phyloP scores from a whole-genome alignment of 2,113 vertebrate genomes.

The Chamaea fasciata region DNA sequence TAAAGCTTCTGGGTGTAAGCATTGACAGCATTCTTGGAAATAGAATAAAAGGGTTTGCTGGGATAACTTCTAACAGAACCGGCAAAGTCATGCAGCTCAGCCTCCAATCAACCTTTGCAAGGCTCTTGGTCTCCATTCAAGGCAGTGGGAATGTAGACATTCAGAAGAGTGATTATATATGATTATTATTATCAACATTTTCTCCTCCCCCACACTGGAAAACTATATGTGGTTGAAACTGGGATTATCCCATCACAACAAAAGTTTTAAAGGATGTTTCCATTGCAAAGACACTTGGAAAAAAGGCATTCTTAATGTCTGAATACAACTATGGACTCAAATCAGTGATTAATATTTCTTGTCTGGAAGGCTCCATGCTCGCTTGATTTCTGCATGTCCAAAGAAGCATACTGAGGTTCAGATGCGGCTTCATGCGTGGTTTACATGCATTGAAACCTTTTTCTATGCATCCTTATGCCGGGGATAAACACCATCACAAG shows the following conservation, averaged over 20 bases:
- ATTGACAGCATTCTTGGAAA: background rate
- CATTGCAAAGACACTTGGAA: background rate
- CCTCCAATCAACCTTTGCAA: background rate
- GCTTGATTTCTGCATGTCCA: background rate
- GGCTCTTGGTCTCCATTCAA: background rate
- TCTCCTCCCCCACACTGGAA: accelerated
- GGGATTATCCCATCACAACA: background rate
- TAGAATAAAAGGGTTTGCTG: background rate
- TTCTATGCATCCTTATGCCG: background rate
- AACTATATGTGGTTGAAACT: background rate
- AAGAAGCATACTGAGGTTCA: background rate
- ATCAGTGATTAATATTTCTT: background rate
- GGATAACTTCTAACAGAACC: background rate
- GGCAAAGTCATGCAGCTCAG: background rate
- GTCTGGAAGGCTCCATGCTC: background rate
- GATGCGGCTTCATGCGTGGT: background rate
- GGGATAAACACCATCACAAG: background rate
- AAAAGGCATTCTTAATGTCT: background rate
- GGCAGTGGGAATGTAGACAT: too few relatives aligned
- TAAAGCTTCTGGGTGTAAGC: background rate
- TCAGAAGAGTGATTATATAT: background rate
- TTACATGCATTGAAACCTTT: background rate
- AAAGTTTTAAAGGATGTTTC: background rate
- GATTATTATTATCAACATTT: too few relatives aligned
- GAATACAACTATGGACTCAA: background rate